phyloP scores from a whole-genome alignment of 2,113 vertebrate species.

The Heterotis niloticus region DNA sequence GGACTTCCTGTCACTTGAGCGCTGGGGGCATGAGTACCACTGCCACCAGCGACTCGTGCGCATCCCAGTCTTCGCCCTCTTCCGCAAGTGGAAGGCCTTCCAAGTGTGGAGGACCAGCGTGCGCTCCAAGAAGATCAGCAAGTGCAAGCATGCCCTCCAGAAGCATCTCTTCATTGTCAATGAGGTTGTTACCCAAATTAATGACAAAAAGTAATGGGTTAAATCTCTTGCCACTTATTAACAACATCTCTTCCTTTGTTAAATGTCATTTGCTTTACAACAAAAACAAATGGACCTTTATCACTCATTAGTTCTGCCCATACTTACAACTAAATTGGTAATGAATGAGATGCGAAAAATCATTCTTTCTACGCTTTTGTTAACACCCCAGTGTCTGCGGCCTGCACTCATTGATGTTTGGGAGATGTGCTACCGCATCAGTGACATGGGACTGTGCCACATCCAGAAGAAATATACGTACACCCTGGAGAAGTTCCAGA shows the following conservation, averaged over 20 bases:
- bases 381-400: slow-evolving; percentile 59
- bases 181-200: slow-evolving; percentile 57
- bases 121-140: slow-evolving; percentile 60
- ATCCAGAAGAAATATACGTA: slow-evolving; percentile 65
- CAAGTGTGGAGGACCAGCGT: slow-evolving; percentile 70
- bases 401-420: slow-evolving; percentile 73
- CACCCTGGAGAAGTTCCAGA: slow-evolving; percentile 69
- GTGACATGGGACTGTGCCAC: slow-evolving; percentile 63
- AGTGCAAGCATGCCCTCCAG: slow-evolving; percentile 57
- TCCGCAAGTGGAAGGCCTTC: slow-evolving; percentile 76
- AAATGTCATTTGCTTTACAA: too few relatives aligned
- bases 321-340: neutral
- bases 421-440: slow-evolving; percentile 72
- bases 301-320: neutral
- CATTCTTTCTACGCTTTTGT: slow-evolving; percentile 17
- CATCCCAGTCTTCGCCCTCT: slow-evolving; percentile 75
- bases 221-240: too few relatives aligned
- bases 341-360: neutral
- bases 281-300: neutral
- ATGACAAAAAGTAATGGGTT: too few relatives aligned
- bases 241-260: too few relatives aligned
- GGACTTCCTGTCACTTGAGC: slow-evolving; percentile 54
- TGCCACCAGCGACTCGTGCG: slow-evolving; percentile 59
- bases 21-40: slow-evolving; percentile 69
- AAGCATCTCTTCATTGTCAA: slow-evolving; percentile 67